Percentiles rank a stretch among this genome's conserved stretches.
Evolutionary conservation across 2,888 invertebrate genomes (phyloP).

Genomic region (Hypena proboscidalis): DNA sequence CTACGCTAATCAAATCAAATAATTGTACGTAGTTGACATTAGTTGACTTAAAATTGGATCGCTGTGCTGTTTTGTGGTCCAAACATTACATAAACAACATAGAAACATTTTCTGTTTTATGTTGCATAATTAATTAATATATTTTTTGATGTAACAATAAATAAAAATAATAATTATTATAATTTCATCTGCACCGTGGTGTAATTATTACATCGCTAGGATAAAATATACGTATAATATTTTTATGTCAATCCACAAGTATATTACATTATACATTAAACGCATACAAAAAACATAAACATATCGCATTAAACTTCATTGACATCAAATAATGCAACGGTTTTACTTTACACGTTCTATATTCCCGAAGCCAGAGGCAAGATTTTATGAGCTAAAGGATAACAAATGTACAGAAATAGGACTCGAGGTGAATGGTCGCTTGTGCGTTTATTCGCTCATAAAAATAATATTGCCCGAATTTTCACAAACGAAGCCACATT

Average conservation of each 20-base stretch:
- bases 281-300: too few relatives aligned
- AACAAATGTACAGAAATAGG: conserved; percentile 53
- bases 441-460: conserved; percentile 62
- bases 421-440: conserved; percentile 63
- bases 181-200: too few relatives aligned
- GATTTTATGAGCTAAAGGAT: conserved; percentile 52
- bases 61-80: conserved; percentile 19
- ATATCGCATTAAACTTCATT: conserved; percentile 26
- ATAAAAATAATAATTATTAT: too few relatives aligned
- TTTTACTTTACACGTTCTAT: conserved; percentile 17
- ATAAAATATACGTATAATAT: too few relatives aligned
- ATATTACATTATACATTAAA: too few relatives aligned
- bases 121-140: too few relatives aligned
- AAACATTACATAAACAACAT: conserved; percentile 3
- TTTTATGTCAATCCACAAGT: too few relatives aligned
- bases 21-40: conserved; percentile 52
- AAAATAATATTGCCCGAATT: conserved; percentile 58
- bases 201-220: too few relatives aligned
- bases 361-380: conserved; percentile 39
- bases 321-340: conserved; percentile 22
- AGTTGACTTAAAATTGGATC: conserved; percentile 45
- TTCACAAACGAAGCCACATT: conserved; percentile 25
- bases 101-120: too few relatives aligned
- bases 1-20: conserved; percentile 45
- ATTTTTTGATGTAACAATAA: too few relatives aligned